A percentile compares a stretch with the other conserved stretches of the same genome.
Conservation (phyloP, 1,140 invertebrate genomes). For the Cryptotermes secundus region DNA sequence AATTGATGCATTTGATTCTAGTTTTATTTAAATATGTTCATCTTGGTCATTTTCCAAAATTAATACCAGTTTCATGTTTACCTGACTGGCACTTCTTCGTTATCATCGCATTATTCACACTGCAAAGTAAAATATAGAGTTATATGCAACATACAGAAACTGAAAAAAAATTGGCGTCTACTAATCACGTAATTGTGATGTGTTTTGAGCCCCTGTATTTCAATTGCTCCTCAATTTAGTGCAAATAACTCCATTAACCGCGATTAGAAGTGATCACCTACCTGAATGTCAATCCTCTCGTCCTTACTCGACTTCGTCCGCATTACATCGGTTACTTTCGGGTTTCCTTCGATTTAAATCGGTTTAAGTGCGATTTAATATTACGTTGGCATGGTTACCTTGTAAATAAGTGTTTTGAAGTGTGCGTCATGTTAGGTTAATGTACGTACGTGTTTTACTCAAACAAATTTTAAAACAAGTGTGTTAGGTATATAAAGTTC, state of each 20-base stretch:
- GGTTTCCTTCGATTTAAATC: background rate
- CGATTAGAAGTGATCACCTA: constrained; percentile 1
- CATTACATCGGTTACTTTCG: background rate
- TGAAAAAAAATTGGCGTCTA: background rate
- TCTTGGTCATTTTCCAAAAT: background rate
- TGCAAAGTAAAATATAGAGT: background rate
- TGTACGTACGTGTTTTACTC: background rate
- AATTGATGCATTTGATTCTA: background rate
- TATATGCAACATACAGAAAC: background rate
- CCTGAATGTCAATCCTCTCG: constrained; percentile 10
- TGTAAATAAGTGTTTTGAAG: background rate
- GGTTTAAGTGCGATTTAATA: background rate
- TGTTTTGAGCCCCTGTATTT: background rate
- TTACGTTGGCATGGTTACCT: background rate
- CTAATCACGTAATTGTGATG: background rate
- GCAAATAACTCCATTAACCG: background rate
- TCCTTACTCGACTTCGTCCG: background rate
- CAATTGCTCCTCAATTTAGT: background rate
- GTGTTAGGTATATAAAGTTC: too few species aligned
- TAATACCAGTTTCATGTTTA: background rate
- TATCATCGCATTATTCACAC: background rate
- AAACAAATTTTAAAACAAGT: too few species aligned
- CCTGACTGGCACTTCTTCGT: constrained; percentile 1
- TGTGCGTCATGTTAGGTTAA: background rate
- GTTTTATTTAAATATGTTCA: background rate